phyloP scores from a whole-genome alignment of 2,113 vertebrate species.

The Perca flavescens region DNA sequence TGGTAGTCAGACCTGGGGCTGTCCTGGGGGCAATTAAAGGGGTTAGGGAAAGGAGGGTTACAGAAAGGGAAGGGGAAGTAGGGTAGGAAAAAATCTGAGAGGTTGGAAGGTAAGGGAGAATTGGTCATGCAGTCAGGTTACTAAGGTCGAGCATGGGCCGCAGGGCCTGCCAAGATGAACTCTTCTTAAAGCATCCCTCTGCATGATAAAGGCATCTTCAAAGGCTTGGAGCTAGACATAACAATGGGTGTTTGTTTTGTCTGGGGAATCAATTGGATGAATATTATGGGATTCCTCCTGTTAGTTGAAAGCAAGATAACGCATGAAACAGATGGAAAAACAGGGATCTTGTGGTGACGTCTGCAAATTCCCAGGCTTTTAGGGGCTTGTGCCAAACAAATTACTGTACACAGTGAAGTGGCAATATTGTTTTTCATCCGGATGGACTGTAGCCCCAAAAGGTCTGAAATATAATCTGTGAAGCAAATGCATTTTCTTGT shows the following conservation, averaged over 20 bases:
- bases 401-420: conserved; percentile 44
- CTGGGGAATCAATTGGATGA: conserved; percentile 78
- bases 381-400: conserved; percentile 73
- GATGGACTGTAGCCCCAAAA: conserved; percentile 76
- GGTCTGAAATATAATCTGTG: conserved; percentile 81
- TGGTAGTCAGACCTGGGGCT: conserved; percentile 80
- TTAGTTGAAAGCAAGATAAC: conserved; percentile 84
- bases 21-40: conserved; percentile 69
- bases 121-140: conserved; percentile 81
- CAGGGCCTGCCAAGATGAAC: conserved; percentile 83
- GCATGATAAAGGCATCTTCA: conserved; percentile 83
- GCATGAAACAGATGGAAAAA: conserved; percentile 81
- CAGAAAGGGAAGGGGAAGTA: conserved; percentile 54
- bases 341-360: conserved; percentile 73
- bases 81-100: conserved; percentile 64
- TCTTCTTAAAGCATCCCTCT: conserved; percentile 82
- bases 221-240: conserved; percentile 81
- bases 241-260: conserved; percentile 73
- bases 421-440: conserved; percentile 47
- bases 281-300: conserved; percentile 82
- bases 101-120: conserved; percentile 69
- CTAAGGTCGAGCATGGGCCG: conserved; percentile 81
- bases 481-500: conserved; percentile 77
- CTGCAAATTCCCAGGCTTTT: conserved; percentile 79
- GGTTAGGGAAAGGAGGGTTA: conserved; percentile 63